Conservation (phyloP, 2,797 vertebrate genomes). For the Garrulus glandarius region DNA sequence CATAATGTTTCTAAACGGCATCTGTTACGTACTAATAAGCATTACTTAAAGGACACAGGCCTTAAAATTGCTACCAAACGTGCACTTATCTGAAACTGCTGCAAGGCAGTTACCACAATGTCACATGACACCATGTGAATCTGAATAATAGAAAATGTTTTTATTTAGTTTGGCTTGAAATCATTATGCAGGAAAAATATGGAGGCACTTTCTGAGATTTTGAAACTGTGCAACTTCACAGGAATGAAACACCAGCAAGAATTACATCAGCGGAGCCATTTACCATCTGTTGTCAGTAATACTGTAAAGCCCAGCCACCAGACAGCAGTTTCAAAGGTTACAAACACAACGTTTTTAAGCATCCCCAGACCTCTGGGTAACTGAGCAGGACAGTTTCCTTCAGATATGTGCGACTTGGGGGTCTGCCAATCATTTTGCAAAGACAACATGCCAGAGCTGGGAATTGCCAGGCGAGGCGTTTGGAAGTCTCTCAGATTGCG, state of each 20-base stretch:
- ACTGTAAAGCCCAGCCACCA: conserved; percentile 39
- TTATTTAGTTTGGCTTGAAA: conserved; percentile 14
- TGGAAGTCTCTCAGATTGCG: background rate
- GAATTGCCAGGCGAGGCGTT: background rate
- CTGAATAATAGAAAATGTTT: conserved; percentile 37
- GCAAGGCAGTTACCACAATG: background rate
- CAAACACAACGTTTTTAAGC: conserved; percentile 29
- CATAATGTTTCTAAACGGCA: conserved; percentile 48
- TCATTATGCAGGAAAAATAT: background rate
- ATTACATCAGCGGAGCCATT: conserved; percentile 18
- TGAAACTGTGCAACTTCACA: conserved; percentile 39
- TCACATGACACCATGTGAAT: conserved; percentile 33
- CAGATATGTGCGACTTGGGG: background rate
- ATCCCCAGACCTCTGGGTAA: background rate
- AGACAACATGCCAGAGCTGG: background rate
- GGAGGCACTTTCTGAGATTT: conserved; percentile 3
- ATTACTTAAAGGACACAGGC: conserved; percentile 61
- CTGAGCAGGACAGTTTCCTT: background rate
- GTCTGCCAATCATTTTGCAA: background rate
- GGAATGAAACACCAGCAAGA: conserved; percentile 31
- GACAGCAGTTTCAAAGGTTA: conserved; percentile 56
- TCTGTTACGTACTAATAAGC: conserved; percentile 55
- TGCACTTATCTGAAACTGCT: conserved; percentile 34
- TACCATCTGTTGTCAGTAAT: conserved; percentile 56
- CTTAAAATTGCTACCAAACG: conserved; percentile 57